Base-by-base conservation (phyloP, 2,797 vertebrate species). In the Geotrypetes seraphini region DNA sequence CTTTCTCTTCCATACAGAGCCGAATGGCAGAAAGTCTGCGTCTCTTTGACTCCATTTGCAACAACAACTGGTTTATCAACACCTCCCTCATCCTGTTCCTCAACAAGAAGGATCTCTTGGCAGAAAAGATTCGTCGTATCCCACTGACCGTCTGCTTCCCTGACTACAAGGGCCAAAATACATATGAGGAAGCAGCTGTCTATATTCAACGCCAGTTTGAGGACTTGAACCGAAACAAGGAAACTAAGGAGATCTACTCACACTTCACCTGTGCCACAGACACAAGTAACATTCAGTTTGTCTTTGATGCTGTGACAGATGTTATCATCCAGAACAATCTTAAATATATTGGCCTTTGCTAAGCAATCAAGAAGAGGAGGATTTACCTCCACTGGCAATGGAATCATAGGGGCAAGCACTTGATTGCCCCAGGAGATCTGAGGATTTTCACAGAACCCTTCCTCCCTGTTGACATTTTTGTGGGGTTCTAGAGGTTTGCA, bases 271-370 rank as follows among this genome's bases (percentile, higher is more conserved):
- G 95, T 32, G 95, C 95, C 75, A 99, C 96, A 19, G 94, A 99
- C 73, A 99, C 96, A 85, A 98, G 95, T 87, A 98, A 99, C 85
- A 98, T 99, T 84, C 96, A 99, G 57, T 99, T 99, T 74, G 96
- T 99, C 66, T 99, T 98, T 52, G 96, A 99, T 33, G 95, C 96
- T 13, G 96, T 99, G 71, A 99, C 95, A 78, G 96, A 98, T 59
- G 96, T 98, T 82, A 98, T 99, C 68, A 99, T 99, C 73, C 96
- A 99, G 82, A 99, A 98, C 85, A 99, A 99, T 84, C 93, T 99
- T 54, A 98, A 99, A 78, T 99, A 99, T 69, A 99, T 99, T 37
- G 96, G 96, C 57, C 84, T 99, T 67, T 99, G 96, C 89, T 99
- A 93, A 87, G 72, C 66, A 58, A 43, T 47, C 51, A n/a, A n/a